Conservation (phyloP, 2,797 vertebrate genomes). For the Manis pentadactyla region DNA sequence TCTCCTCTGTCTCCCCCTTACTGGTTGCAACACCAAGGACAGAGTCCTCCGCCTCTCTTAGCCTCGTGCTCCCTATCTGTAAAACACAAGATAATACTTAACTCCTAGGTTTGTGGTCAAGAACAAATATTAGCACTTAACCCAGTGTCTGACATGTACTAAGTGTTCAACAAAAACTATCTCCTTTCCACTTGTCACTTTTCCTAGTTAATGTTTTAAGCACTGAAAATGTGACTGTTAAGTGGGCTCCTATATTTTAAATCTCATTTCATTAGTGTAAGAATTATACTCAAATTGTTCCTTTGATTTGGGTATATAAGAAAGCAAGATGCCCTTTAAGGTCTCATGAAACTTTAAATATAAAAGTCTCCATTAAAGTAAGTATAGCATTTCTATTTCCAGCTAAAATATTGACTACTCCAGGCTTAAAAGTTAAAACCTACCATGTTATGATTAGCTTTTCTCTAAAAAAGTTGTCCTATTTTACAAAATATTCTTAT, state of each 20-base stretch:
- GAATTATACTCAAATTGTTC: not conserved
- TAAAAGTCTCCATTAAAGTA: constrained; percentile 16
- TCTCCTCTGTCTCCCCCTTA: not conserved
- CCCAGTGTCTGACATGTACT: not conserved
- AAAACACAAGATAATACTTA: constrained; percentile 22
- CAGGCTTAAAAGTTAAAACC: constrained; percentile 18
- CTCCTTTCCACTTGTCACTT: not conserved
- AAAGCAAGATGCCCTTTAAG: constrained; percentile 28
- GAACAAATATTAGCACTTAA: not conserved
- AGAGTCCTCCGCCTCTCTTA: not conserved
- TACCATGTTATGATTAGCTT: not conserved
- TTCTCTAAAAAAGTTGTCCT: constrained; percentile 33
- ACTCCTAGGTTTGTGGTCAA: constrained; percentile 19
- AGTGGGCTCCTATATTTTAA: not conserved
- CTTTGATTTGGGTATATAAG: not conserved
- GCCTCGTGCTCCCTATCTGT: not conserved
- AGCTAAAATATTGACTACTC: constrained; percentile 2
- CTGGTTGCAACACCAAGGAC: not conserved
- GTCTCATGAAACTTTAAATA: constrained; percentile 1
- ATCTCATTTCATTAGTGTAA: not conserved
- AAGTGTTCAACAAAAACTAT: not conserved
- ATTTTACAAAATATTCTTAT: constrained; percentile 32
- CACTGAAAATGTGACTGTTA: not conserved
- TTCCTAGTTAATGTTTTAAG: constrained; percentile 6
- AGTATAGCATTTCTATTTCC: constrained; percentile 26